Percentiles rank a stretch among this genome's conserved stretches.
Evolutionary conservation across 2,797 vertebrate genomes (phyloP).

Genomic region (Coranthus polyacanthus): DNA sequence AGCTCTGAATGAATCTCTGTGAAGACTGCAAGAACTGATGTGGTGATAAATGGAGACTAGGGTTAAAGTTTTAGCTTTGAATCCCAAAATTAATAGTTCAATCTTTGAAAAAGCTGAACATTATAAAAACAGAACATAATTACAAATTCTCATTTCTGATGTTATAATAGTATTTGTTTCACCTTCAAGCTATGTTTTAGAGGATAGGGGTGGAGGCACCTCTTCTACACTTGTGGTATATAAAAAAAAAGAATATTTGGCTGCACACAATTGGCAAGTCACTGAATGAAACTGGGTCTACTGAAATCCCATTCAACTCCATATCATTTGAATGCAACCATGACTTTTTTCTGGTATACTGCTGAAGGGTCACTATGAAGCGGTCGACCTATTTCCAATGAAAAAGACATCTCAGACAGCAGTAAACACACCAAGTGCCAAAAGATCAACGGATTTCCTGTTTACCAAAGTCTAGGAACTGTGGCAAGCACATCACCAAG

Average conservation of each 20-base stretch:
- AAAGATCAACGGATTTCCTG: constrained; percentile 24
- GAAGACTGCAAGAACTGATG: neutral
- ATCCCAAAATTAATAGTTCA: no score
- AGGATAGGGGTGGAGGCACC: no score
- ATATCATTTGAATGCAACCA: neutral
- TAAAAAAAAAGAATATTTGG: no score
- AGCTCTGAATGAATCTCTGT: neutral
- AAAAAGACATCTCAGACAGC: neutral
- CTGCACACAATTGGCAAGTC: no score
- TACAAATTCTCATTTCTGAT: neutral
- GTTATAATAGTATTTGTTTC: neutral
- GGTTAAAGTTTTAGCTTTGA: neutral
- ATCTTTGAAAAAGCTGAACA: no score
- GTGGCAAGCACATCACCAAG: constrained; percentile 2
- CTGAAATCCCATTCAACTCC: neutral
- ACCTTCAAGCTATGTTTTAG: no score
- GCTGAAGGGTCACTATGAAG: constrained; percentile 8
- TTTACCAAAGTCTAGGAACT: constrained; percentile 2
- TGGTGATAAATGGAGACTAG: neutral
- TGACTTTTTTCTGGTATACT: neutral
- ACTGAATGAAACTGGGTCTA: no score
- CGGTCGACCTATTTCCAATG: neutral
- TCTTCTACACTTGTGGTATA: no score
- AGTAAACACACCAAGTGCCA: neutral
- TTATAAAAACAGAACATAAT: neutral